These are phyloP conservation scores for Meteorus sp. DNA, from an alignment of 1,140 invertebrate genomes.

Conservation along the genomic window DNA sequence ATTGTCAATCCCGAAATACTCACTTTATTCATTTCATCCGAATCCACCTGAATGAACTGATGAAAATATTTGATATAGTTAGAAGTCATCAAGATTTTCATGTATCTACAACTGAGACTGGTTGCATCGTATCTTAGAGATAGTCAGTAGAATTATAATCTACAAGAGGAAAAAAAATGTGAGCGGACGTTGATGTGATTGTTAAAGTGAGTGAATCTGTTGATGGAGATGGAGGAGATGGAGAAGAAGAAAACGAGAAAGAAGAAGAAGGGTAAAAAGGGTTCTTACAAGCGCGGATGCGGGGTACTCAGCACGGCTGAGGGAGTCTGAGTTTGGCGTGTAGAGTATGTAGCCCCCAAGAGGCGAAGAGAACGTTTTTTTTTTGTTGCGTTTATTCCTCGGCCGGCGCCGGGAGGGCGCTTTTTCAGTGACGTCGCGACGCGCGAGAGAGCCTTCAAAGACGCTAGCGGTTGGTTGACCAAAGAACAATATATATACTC, in stretches of 20 bases:
- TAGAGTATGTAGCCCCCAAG: too few relatives aligned
- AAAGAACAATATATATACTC: conserved; percentile 3
- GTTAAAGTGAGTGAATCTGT: too few relatives aligned
- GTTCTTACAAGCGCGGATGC: conserved; percentile 18
- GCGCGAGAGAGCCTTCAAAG: conserved; percentile 22
- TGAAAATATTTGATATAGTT: too few relatives aligned
- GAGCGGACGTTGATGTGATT: too few relatives aligned
- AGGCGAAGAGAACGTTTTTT: conserved; percentile 36
- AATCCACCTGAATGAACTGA: too few relatives aligned
- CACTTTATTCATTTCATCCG: too few relatives aligned
- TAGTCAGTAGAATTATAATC: too few relatives aligned
- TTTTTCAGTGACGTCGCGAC: conserved; percentile 34
- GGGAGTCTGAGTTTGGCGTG: conserved; percentile 23
- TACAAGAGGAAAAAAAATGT: too few relatives aligned
- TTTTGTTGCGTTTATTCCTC: conserved; percentile 43
- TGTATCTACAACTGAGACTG: too few relatives aligned
- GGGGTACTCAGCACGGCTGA: neutral
- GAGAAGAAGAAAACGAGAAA: conserved; percentile 12
- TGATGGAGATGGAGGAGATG: conserved; percentile 2
- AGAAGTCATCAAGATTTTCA: too few relatives aligned
- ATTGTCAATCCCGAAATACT: too few relatives aligned
- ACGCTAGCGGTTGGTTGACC: conserved; percentile 20
- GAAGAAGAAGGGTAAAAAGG: conserved; percentile 16
- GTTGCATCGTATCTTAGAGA: too few relatives aligned
- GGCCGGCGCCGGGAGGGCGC: conserved; percentile 39